These are phyloP conservation scores for Columbina picui DNA, from an alignment of 2,113 vertebrate genomes.

Conservation along the genomic window DNA sequence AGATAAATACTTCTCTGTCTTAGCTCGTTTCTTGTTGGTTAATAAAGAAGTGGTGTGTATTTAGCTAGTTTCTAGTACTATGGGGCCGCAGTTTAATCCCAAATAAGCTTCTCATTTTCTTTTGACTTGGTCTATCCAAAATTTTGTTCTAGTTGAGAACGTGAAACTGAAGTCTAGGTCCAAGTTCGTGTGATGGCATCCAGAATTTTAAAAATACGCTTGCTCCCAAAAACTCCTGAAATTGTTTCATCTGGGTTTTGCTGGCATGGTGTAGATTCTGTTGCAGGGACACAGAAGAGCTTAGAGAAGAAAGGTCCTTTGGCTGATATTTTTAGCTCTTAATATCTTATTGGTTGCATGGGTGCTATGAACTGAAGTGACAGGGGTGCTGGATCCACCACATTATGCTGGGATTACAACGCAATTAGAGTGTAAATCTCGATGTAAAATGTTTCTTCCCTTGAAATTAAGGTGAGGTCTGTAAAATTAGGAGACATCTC, in stretches of 20 bases:
- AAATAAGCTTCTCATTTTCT: background rate
- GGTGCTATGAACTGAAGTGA: background rate
- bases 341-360: background rate
- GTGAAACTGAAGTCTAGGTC: background rate
- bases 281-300: background rate
- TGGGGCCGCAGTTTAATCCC: background rate
- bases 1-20: background rate
- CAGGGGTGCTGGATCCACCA: background rate
- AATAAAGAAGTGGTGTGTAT: background rate
- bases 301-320: background rate
- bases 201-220: background rate
- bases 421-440: background rate
- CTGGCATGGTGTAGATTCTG: background rate
- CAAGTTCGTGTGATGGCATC: background rate
- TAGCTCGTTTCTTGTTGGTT: background rate
- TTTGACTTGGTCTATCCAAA: background rate
- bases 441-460: background rate
- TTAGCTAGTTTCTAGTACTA: background rate
- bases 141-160: background rate
- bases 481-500: background rate
- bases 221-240: background rate
- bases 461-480: background rate
- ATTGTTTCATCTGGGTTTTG: background rate
- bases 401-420: background rate
- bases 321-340: background rate